phyloP scores from a whole-genome alignment of 2,888 invertebrate genomes.

The Pterobdella sp. region DNA sequence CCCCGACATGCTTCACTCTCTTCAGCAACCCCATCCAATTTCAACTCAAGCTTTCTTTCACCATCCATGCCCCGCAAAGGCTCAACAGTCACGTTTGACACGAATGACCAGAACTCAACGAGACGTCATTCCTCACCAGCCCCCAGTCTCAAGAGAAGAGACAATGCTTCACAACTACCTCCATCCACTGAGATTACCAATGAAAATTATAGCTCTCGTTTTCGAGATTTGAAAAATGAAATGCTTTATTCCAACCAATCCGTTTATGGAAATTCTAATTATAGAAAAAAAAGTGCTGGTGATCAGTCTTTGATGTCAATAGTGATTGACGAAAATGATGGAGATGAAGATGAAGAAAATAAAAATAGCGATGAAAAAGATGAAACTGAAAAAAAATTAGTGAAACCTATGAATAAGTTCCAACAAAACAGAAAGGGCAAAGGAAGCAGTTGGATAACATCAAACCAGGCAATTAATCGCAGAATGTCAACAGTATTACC shows the following conservation, averaged over 20 bases:
- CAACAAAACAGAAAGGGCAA: not conserved
- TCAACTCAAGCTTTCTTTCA: constrained; percentile 27
- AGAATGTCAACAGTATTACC: not conserved
- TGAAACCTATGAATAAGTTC: not conserved
- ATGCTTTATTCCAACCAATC: constrained; percentile 16
- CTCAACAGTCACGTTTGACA: constrained; percentile 38
- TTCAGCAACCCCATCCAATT: constrained; percentile 17
- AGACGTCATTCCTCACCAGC: constrained; percentile 37
- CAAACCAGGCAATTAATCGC: not conserved
- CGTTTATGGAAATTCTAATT: constrained; percentile 11
- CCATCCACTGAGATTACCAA: not conserved
- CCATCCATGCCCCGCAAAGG: constrained; percentile 35
- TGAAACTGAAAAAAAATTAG: not conserved
- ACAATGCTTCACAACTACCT: not conserved
- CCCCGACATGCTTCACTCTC: constrained; percentile 25
- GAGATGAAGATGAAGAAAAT: constrained; percentile 31
- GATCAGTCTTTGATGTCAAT: constrained; percentile 34
- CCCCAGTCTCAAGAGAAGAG: constrained; percentile 5
- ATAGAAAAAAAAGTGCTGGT: constrained; percentile 30
- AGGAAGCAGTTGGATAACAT: not conserved
- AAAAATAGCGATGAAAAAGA: constrained; percentile 21
- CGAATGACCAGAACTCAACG: constrained; percentile 29
- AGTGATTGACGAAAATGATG: constrained; percentile 33
- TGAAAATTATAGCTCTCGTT: not conserved
- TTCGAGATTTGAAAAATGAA: not conserved